A percentile compares a stretch with the other conserved stretches of the same genome.
Conservation (phyloP, 2,113 vertebrate species). For the Ceratotherium simum region DNA sequence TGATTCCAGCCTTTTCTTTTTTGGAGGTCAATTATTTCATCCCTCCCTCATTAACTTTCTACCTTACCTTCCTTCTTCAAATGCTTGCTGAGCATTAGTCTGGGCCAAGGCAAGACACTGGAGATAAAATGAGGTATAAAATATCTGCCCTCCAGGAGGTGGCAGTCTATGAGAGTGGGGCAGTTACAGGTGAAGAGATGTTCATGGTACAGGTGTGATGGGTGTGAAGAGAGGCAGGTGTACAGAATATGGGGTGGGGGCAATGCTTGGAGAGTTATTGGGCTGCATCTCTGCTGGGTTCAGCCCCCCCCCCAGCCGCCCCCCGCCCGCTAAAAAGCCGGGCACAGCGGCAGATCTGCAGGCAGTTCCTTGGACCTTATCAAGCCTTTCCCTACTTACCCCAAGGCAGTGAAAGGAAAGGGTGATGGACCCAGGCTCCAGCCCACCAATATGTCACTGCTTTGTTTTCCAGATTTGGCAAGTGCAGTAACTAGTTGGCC, state of each 20-base stretch:
- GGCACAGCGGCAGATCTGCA: background rate
- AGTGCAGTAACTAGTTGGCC: constrained; percentile 40
- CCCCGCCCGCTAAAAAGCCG: background rate
- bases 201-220: background rate
- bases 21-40: background rate
- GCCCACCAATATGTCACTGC: constrained; percentile 31
- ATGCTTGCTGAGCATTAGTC: background rate
- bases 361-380: background rate
- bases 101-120: background rate
- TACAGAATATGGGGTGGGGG: background rate
- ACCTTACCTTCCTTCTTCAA: background rate
- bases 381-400: background rate
- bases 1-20: background rate
- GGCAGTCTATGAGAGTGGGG: background rate
- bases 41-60: background rate
- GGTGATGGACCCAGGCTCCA: background rate
- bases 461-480: constrained; percentile 59
- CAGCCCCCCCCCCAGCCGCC: background rate
- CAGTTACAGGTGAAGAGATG: background rate
- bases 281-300: background rate
- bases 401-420: background rate
- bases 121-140: background rate
- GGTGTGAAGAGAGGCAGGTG: background rate
- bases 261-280: background rate
- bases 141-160: background rate